Evolutionary conservation across 2,888 invertebrate species (phyloP), one percentile per base, ranked within the genome.

Genomic region (Gryllus longicercus): DNA sequence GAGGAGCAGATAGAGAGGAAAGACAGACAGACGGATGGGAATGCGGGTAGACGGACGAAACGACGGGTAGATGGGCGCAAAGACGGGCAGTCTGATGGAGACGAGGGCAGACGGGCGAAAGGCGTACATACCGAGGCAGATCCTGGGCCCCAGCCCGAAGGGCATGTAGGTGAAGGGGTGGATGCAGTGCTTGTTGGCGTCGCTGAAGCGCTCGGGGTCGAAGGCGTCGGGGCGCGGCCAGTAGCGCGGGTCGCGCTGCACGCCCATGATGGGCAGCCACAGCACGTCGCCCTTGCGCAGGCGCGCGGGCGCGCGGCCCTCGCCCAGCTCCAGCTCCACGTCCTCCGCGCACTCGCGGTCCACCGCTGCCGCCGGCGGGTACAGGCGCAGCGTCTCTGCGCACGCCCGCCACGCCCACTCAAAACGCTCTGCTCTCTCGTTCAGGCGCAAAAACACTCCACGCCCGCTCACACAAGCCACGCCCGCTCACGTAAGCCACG

Each of bases 141-240:
- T 83, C 74, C 84, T 78, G 21, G 84, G 84, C 10, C 84, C 84
- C 11, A 79, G 18, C 50, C 84, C 84, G 80, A 84, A 84, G 2
- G 85, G 84, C 12, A 84, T 23, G 79, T 82, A 85, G 11, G 83
- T 81, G 79, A 83, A 84, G 1, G 84, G 83, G 79, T 82, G 81
- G n/a, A 83, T 81, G 49, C 82, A 81, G 8, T 80, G 63, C 8
- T 63, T 63, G 63, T 87, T 87, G 79, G 88, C 88, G 0, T 87
- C 86, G 0, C 86, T 86, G 83, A 89, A 89, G 78, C 88, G 84
- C 49, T 89, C 88, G 0, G 91, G 91, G 84, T 91, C 89, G 79
- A 91, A 92, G 84, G 89, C 89, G 0, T 85, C 83, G 0, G 91
- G 86, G 49, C 86, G 84, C 10, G 85, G 84, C 80, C 84, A 86